These are phyloP conservation scores for Acrocephalus scirpaceus DNA, from an alignment of 2,797 vertebrate genomes.

Conservation along the genomic window DNA sequence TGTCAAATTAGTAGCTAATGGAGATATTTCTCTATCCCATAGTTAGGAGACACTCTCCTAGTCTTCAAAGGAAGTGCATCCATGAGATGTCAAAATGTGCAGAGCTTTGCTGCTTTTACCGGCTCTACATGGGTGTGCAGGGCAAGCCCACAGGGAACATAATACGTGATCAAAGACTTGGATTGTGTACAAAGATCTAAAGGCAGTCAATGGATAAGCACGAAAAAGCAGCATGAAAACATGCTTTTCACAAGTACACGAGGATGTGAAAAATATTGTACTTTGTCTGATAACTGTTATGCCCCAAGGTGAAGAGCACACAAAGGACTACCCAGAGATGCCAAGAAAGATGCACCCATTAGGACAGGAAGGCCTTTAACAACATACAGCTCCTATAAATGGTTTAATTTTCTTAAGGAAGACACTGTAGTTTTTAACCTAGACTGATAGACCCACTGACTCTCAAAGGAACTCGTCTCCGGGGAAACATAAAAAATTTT, in stretches of 20 bases:
- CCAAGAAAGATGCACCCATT: neutral
- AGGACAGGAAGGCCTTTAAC: neutral
- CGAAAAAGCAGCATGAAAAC: neutral
- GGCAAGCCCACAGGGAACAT: constrained; percentile 6
- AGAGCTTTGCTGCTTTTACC: constrained; percentile 2
- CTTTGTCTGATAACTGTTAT: neutral
- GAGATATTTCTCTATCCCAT: neutral
- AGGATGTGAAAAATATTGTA: neutral
- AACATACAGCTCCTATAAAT: neutral
- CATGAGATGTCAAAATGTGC: neutral
- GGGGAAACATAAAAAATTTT: neutral
- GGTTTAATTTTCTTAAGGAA: neutral
- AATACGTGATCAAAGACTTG: constrained; percentile 44
- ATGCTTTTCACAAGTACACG: neutral
- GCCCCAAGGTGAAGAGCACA: neutral
- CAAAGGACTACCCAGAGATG: neutral
- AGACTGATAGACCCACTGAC: neutral
- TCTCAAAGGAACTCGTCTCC: neutral
- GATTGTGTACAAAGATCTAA: constrained; percentile 35
- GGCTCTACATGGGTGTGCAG: constrained; percentile 12
- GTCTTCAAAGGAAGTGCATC: neutral
- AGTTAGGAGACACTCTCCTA: neutral
- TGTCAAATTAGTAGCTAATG: neutral
- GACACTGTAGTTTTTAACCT: neutral
- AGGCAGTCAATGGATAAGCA: neutral